Evolutionary conservation across 2,113 vertebrate genomes (phyloP).

Genomic region (Phalacrocorax aristotelis): DNA sequence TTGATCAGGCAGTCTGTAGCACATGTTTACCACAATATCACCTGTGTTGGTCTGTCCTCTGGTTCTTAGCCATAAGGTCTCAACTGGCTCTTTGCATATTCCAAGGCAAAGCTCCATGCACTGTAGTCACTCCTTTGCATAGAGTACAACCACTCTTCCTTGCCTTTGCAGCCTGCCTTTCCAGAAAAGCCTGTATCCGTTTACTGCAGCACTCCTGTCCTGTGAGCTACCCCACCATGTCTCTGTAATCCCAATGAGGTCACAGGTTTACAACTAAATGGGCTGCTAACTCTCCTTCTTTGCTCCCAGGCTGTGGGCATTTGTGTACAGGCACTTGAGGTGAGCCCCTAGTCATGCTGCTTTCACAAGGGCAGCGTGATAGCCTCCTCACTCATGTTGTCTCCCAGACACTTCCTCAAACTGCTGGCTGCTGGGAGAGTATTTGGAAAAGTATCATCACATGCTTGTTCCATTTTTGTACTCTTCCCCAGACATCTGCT

Average conservation of each 20-base stretch:
- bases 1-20: neutral
- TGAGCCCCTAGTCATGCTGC: neutral
- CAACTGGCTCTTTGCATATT: neutral
- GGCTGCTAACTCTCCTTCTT: neutral
- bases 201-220: neutral
- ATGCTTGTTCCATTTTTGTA: neutral
- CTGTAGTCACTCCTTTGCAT: neutral
- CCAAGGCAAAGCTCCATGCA: neutral
- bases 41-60: neutral
- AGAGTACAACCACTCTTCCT: neutral
- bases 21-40: neutral
- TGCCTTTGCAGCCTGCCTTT: neutral
- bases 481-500: neutral
- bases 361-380: neutral
- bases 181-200: slow-evolving; percentile 34
- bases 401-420: neutral
- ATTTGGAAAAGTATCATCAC: neutral
- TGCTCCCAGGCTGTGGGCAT: neutral
- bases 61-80: neutral
- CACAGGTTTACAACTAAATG: neutral
- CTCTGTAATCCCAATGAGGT: neutral
- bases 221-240: neutral
- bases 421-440: neutral
- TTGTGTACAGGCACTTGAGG: neutral
- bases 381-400: neutral